Evolutionary conservation across 2,113 vertebrate species (phyloP).

Genomic region (Syngnathus scovelli): DNA sequence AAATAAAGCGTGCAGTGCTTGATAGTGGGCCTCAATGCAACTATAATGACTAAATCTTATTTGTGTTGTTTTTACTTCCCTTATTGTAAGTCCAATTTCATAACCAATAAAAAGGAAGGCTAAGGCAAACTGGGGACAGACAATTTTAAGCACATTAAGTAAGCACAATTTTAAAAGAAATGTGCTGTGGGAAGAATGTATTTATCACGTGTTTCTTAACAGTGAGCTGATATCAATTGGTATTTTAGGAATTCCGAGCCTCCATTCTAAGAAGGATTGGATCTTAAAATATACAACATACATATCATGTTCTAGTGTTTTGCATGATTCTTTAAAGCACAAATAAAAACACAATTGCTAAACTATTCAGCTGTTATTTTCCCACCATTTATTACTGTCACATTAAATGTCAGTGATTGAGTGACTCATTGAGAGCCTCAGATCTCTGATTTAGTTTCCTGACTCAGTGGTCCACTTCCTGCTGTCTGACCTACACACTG

Average conservation of each 20-base stretch:
- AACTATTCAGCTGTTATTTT: constrained; percentile 11
- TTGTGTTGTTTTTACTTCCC: constrained; percentile 47
- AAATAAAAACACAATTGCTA: constrained; percentile 18
- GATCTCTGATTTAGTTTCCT: constrained; percentile 35
- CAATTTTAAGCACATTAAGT: constrained; percentile 33
- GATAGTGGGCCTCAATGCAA: constrained; percentile 12
- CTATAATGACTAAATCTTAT: constrained; percentile 55
- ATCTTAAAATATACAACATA: neutral
- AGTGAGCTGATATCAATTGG: constrained; percentile 1
- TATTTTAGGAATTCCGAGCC: constrained; percentile 5
- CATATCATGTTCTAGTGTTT: neutral
- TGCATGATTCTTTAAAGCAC: neutral
- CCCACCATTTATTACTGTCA: constrained; percentile 7
- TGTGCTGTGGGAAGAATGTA: constrained; percentile 45
- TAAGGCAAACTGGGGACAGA: constrained; percentile 16
- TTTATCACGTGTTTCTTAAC: constrained; percentile 35
- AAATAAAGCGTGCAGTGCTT: constrained; percentile 27
- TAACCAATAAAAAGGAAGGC: constrained; percentile 42
- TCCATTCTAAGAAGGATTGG: constrained; percentile 12
- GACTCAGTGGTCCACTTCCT: constrained; percentile 26
- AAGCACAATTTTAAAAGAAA: constrained; percentile 42
- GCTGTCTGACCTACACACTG: constrained; percentile 17
- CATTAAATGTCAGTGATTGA: constrained; percentile 21
- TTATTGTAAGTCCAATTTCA: constrained; percentile 41
- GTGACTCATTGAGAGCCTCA: constrained; percentile 17